Conservation (phyloP, 1,140 invertebrate genomes). For the Heliothis subflexa region DNA sequence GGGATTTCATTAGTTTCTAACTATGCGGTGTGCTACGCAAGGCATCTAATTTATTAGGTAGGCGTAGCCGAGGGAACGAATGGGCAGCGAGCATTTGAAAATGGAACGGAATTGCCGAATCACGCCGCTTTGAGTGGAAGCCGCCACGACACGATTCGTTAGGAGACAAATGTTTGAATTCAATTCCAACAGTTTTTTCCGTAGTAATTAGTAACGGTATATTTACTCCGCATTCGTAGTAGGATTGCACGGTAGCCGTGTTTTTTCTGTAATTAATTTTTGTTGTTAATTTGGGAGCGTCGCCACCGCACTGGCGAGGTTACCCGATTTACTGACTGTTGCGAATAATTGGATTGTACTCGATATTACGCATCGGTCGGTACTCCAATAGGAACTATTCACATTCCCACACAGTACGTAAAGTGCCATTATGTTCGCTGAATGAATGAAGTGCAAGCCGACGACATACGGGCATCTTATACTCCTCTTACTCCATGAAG, state of each 20-base stretch:
- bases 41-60: slow-evolving; percentile 84
- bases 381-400: slow-evolving; percentile 7
- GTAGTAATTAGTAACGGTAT: slow-evolving; percentile 78
- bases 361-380: background rate
- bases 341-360: slow-evolving; percentile 26
- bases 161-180: slow-evolving; percentile 85
- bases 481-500: slow-evolving; percentile 65
- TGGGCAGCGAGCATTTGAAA: slow-evolving; percentile 84
- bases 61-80: slow-evolving; percentile 83
- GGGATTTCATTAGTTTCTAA: slow-evolving; percentile 85
- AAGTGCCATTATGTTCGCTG: slow-evolving; percentile 75
- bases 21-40: slow-evolving; percentile 81
- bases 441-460: slow-evolving; percentile 77
- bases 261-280: slow-evolving; percentile 75
- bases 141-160: slow-evolving; percentile 84
- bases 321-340: slow-evolving; percentile 43
- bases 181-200: slow-evolving; percentile 81
- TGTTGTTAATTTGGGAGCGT: slow-evolving; percentile 61
- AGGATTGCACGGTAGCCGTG: slow-evolving; percentile 66
- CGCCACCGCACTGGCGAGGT: background rate
- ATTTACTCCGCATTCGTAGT: slow-evolving; percentile 71
- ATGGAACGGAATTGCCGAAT: slow-evolving; percentile 82
- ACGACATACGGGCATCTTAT: slow-evolving; percentile 82
- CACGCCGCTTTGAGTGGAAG: slow-evolving; percentile 79
- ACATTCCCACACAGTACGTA: slow-evolving; percentile 74